Evolutionary conservation across 1,140 invertebrate species (phyloP), one percentile per base, ranked within the genome.

Genomic region (Contarinia nasturtii): DNA sequence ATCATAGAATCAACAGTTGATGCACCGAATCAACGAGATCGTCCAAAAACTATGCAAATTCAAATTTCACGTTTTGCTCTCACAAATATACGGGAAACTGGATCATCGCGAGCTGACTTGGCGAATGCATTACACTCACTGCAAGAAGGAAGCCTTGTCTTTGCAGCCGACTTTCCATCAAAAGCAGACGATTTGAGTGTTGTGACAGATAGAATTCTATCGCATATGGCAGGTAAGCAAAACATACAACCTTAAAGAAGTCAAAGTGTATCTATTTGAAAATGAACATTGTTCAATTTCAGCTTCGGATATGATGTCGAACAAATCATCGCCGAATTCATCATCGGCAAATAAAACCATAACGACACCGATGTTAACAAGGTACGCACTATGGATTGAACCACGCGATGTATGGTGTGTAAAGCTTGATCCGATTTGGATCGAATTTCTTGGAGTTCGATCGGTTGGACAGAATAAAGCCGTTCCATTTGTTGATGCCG

Each of bases 351-450:
- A 18, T 61, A 66, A 10, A 22, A 57, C 1, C 60, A 64, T 46
- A 58, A 69, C 22, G 7, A n/a, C 14, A 59, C 53, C n/a, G 73
- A 51, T 56, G 72, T 20, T 36, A 36, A 70, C 63, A 19, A 60
- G 71, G 43, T 81, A 85, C 59, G 64, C 87, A 45, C 66, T 91
- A 33, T 90, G 83, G 82, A 79, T 77, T 1, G 85, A 90, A 57
- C 74, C 77, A 12, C 76, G 83, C 54, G 79, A 87, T 57, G 74
- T 95, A 8, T 93, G 91, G 89, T 88, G 83, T 59, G 74, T 87
- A 14, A 74, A 76, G 55, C 67, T 88, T 17, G 90, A 95, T 61
- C 89, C 91, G 1, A 72, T 93, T 33, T 95, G 89, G 88, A 79
- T 83, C 5, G 90, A 96, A 63, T 94, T 94, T 64, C 73, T 77